phyloP scores from a whole-genome alignment of 1,140 invertebrate genomes.

The Lithobius niger region DNA sequence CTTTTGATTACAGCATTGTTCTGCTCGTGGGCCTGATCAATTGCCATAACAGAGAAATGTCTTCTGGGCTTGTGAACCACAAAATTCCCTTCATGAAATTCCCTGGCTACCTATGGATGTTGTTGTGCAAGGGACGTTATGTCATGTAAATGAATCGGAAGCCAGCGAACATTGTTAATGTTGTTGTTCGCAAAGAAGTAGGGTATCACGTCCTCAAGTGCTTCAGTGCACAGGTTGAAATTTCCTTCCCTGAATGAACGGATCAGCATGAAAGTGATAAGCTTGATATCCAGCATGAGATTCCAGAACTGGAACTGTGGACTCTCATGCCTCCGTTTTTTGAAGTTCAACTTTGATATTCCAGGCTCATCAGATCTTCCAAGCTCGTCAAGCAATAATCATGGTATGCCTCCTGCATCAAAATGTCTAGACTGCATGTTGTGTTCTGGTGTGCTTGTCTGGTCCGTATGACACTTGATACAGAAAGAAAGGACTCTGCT shows the following conservation, averaged over 20 bases:
- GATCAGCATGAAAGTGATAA: slow-evolving; percentile 12
- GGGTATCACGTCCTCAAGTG: slow-evolving; percentile 11
- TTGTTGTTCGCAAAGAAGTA: slow-evolving; percentile 17
- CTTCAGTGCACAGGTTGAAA: slow-evolving; percentile 13
- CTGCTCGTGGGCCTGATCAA: too few species aligned
- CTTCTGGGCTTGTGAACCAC: too few species aligned
- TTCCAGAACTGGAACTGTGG: slow-evolving; percentile 16
- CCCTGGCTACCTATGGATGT: too few species aligned
- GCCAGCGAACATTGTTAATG: too few species aligned
- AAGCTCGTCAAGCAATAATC: too few species aligned
- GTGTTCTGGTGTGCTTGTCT: slow-evolving; percentile 15
- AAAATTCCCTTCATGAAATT: too few species aligned
- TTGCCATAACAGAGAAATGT: too few species aligned
- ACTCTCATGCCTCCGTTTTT: slow-evolving; percentile 5
- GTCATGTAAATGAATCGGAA: too few species aligned
- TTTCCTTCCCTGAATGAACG: slow-evolving; percentile 13
- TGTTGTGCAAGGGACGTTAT: too few species aligned
- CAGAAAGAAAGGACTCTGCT: slow-evolving; percentile 15
- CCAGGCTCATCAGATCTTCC: background rate
- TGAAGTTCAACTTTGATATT: slow-evolving; percentile 12
- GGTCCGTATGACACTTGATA: slow-evolving; percentile 12
- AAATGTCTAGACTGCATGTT: background rate
- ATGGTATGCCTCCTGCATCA: background rate
- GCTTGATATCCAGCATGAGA: slow-evolving; percentile 11
- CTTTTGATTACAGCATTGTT: too few species aligned